phyloP scores from a whole-genome alignment of 2,888 invertebrate genomes.

The Drosophila demipolita region DNA sequence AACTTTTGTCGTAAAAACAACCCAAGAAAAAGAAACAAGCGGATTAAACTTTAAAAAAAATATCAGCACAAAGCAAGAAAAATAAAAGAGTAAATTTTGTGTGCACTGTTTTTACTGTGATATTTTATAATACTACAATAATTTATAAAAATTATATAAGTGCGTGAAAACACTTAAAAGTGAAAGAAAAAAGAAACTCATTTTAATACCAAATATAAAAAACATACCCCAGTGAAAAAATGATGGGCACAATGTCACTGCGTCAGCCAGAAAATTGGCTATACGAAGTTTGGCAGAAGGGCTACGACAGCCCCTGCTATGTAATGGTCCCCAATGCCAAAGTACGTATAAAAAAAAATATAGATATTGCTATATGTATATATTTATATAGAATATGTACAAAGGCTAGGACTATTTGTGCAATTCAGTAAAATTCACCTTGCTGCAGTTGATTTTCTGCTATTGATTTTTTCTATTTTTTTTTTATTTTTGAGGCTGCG shows the following conservation, averaged over 20 bases:
- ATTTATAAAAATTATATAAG: conserved; percentile 36
- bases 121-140: conserved; percentile 37
- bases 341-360: conserved; percentile 85
- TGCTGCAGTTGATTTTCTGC: conserved; percentile 37
- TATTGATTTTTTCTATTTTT: conserved; percentile 55
- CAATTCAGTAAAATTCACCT: conserved; percentile 40
- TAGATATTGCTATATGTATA: neutral
- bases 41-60: conserved; percentile 13
- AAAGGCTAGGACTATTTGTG: neutral
- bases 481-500: conserved; percentile 58
- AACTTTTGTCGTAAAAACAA: conserved; percentile 77
- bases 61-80: conserved; percentile 32
- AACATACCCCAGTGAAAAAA: conserved; percentile 24
- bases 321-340: conserved; percentile 89
- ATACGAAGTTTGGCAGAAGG: conserved; percentile 89
- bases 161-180: conserved; percentile 28
- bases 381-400: neutral
- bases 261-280: conserved; percentile 87
- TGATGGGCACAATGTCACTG: conserved; percentile 85
- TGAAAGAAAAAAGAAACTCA: conserved; percentile 12
- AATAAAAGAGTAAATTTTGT: conserved; percentile 6
- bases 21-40: conserved; percentile 13
- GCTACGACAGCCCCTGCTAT: conserved; percentile 88
- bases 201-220: conserved; percentile 19
- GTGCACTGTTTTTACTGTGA: conserved; percentile 29